These are phyloP conservation scores for Aegypius monachus DNA, from an alignment of 2,113 vertebrate genomes.

Conservation along the genomic window DNA sequence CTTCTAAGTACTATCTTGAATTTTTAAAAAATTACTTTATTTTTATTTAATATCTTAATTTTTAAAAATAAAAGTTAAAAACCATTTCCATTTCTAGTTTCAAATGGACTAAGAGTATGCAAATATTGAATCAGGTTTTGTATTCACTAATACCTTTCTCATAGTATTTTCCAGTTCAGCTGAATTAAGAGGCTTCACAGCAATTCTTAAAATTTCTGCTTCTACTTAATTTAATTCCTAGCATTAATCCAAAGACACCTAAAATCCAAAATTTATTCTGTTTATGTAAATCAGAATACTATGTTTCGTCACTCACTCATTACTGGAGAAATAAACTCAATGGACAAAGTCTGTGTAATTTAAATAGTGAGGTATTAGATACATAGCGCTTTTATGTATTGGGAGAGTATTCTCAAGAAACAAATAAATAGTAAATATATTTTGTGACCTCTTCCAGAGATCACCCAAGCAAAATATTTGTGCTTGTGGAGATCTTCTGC, in stretches of 20 bases:
- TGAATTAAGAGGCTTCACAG: neutral
- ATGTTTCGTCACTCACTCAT: accelerated
- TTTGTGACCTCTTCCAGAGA: neutral
- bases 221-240: neutral
- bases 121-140: too few species aligned
- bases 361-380: neutral
- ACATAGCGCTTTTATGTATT: neutral
- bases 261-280: neutral
- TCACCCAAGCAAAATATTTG: neutral
- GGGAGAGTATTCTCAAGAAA: neutral
- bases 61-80: neutral
- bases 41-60: neutral
- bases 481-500: neutral
- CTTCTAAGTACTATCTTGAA: neutral
- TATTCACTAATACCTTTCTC: too few species aligned
- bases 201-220: neutral
- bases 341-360: neutral
- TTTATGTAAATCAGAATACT: neutral
- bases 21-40: neutral
- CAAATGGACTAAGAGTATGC: too few species aligned
- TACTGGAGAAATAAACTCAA: neutral
- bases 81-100: too few species aligned
- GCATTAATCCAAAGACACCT: neutral
- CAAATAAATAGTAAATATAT: neutral
- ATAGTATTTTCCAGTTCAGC: too few species aligned